These are phyloP conservation scores for Tolypeutes matacus DNA, from an alignment of 2,797 vertebrate genomes.

Conservation along the genomic window DNA sequence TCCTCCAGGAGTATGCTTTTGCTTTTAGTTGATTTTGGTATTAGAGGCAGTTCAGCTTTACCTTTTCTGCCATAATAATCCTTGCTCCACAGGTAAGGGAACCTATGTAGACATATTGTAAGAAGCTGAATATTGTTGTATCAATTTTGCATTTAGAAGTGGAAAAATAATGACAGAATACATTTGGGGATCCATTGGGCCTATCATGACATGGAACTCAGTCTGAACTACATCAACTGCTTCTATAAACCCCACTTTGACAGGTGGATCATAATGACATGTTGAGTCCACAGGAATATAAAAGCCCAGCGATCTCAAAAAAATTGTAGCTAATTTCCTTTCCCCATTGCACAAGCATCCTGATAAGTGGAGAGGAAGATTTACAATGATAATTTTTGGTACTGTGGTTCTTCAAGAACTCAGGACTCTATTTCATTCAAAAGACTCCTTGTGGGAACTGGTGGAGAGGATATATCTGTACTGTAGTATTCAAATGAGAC, in stretches of 20 bases:
- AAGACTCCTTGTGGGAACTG: background rate
- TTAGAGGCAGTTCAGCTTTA: background rate
- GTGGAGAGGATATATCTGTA: background rate
- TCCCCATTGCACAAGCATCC: background rate
- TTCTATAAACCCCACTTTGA: background rate
- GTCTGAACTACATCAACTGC: background rate
- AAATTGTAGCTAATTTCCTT: background rate
- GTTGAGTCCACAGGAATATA: background rate
- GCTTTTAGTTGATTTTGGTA: background rate
- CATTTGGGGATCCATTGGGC: too few relatives aligned
- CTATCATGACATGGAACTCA: background rate
- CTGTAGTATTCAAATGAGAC: background rate
- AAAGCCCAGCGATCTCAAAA: background rate
- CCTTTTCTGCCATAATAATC: too few relatives aligned
- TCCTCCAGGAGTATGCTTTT: background rate
- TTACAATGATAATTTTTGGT: background rate
- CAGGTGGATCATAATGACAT: background rate
- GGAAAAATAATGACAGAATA: background rate
- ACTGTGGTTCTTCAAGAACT: background rate
- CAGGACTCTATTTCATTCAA: background rate
- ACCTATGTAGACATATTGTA: background rate
- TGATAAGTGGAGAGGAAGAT: background rate
- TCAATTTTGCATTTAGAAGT: background rate
- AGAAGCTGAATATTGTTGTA: background rate
- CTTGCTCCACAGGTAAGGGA: background rate